Evolutionary conservation across 2,113 vertebrate genomes (phyloP), one percentile per base, ranked within the genome.

Genomic region (Tricholaema leucomelas): DNA sequence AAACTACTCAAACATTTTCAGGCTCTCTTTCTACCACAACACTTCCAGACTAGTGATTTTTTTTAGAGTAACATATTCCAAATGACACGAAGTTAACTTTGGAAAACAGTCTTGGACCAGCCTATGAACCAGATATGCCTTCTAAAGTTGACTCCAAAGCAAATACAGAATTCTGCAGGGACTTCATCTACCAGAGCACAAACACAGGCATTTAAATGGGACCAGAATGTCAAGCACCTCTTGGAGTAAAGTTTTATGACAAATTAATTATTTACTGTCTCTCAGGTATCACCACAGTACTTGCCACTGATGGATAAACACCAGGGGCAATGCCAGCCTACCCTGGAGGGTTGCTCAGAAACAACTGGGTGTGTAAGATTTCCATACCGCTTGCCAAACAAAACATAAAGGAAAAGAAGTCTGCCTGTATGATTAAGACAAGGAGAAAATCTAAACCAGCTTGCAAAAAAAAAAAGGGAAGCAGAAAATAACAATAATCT

Each of bases 361-460:
- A 21, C 8, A 2, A 8, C 28, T 80, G 72, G 42, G 36, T 38
- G 56, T 87, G 91, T 38, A 66, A 81, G 63, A 61, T 89, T 96
- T 93, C 85, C 82, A 80, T 24, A 71, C 3, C 20, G 20, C 9
- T 91, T 79, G 61, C 82, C 91, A 95, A 91, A 9, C 17, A 85
- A 93, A 94, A 91, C 20, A 74, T 54, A 52, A 59, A 66, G 59
- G 28, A 73, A 90, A 92, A 92, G 50, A 15, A 88, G 44, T 70
- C 55, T 76, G 50, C 16, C 82, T 87, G 46, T 79, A 70, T 42
- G 46, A 50, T 73, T 81, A 76, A 81, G 40, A 87, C 74, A 70
- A 87, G 40, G 13, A 6, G 31, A 87, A 36, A 85, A 64, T 70
- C 67, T 91, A 89, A 91, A 92, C 25, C 44, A 85, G 25, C 25